These are phyloP conservation scores for Vireo griseus DNA, from an alignment of 2,797 vertebrate species.

Conservation along the genomic window DNA sequence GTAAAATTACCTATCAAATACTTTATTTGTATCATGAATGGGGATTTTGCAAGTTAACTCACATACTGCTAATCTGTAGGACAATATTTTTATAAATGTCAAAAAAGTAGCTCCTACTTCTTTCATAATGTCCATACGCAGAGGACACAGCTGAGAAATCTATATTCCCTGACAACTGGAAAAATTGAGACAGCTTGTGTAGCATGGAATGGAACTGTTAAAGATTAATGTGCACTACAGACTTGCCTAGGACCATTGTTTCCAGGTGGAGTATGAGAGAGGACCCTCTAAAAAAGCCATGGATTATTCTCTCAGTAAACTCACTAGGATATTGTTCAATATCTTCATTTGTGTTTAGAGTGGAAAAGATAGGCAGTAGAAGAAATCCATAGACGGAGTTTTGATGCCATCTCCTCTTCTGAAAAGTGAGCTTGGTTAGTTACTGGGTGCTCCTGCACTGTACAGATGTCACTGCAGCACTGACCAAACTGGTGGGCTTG, in stretches of 20 bases:
- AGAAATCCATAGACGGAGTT: neutral
- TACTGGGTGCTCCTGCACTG: neutral
- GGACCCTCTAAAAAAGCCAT: neutral
- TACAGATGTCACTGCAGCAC: neutral
- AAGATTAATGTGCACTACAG: neutral
- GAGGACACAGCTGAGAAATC: neutral
- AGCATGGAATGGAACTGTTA: neutral
- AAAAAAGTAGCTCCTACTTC: neutral
- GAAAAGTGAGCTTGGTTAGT: neutral
- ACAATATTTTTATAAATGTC: neutral
- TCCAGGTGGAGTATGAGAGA: neutral
- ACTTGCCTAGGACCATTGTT: neutral
- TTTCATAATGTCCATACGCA: neutral
- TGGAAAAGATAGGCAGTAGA: neutral
- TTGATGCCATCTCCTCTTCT: neutral
- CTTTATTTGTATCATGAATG: neutral
- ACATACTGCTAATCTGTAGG: neutral
- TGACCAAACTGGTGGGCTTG: neutral
- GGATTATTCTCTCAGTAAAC: neutral
- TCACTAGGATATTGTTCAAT: neutral
- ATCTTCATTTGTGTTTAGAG: rapidly evolving
- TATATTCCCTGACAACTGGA: neutral
- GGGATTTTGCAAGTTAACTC: neutral
- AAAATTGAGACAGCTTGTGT: neutral
- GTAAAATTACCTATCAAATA: neutral